Percentiles rank a stretch among this genome's conserved stretches.
Evolutionary conservation across 2,797 vertebrate genomes (phyloP).

Genomic region (Remorina albescens): DNA sequence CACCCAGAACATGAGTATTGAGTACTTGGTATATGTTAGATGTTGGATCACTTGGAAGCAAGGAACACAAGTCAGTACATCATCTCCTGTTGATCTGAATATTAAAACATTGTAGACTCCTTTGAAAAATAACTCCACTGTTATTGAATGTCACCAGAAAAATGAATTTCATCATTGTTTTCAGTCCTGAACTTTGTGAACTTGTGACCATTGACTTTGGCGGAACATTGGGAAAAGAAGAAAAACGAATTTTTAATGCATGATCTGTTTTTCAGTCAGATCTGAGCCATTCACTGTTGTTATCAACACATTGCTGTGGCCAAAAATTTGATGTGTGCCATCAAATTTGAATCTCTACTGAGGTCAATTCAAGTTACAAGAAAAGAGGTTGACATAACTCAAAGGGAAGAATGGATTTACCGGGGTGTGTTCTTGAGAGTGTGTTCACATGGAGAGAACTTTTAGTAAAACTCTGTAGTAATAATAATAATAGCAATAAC

Average conservation of each 20-base stretch:
- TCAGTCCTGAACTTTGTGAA: slow-evolving; percentile 17
- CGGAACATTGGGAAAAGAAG: slow-evolving; percentile 16
- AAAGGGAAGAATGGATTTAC: too few species aligned
- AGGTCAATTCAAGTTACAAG: neutral
- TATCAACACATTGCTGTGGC: neutral
- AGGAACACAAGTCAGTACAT: slow-evolving; percentile 8
- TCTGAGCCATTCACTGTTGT: slow-evolving; percentile 10
- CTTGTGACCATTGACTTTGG: slow-evolving; percentile 46
- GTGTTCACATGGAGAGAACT: too few species aligned
- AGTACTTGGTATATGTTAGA: slow-evolving; percentile 4
- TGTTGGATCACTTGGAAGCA: neutral
- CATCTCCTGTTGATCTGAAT: slow-evolving; percentile 11
- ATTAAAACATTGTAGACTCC: neutral
- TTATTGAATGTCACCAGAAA: slow-evolving; percentile 26
- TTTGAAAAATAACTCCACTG: slow-evolving; percentile 1
- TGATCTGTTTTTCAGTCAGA: slow-evolving; percentile 7
- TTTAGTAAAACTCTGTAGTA: too few species aligned
- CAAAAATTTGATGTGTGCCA: too few species aligned
- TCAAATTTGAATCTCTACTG: neutral
- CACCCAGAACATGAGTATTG: slow-evolving; percentile 8
- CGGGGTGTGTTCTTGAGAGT: too few species aligned
- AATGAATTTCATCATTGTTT: slow-evolving; percentile 34
- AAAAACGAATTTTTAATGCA: slow-evolving; percentile 2
- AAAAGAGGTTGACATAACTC: too few species aligned
- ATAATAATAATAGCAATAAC: neutral